Evolutionary conservation across 1,140 invertebrate species (phyloP), one percentile per base, ranked within the genome.

Genomic region (Meloidogyne floridensis): DNA sequence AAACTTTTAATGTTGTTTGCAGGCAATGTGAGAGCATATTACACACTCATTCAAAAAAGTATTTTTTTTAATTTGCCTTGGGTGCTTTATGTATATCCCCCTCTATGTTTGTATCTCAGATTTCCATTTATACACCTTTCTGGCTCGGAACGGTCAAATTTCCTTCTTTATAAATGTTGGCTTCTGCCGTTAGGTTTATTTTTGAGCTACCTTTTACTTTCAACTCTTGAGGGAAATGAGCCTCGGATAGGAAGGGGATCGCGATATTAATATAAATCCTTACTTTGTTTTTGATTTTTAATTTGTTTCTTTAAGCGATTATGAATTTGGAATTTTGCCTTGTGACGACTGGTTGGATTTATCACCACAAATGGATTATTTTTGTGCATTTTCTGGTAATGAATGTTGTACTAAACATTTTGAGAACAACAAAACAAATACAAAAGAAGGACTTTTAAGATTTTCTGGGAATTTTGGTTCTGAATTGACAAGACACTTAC

Each of bases 331-430:
- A 59, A 75, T 80, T 47, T 80, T 87, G n/a, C 86, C 86, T n/a
- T 56, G 73, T 51, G 86, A 87, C 47, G 86, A 87, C 42, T 87
- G 84, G 74, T 51, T 87, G 54, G 75, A 84, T 51, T 86, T 72
- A 7, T 72, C 82, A 13, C 82, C 84, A 6, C 70, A 75, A 18
- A 84, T 86, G 84, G 84, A 85, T 11, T 86, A 86, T 81, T 86
- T 80, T 43, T 86, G 84, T 53, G 84, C 32, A 18, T 70, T 81
- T 53, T 85, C 87, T 54, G 82, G 86, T 80, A 53, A 54, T 13
- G 73, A 76, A 32, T 72, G 75, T 71, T 71, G 80, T 42, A 72
- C 65, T 15, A 56, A 18, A 6, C 81, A 82, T 82, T 53, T 79
- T 43, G 59, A 32, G 32, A 32, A 18, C 15, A 65, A n/a, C n/a